A percentile compares a stretch with the other conserved stretches of the same genome.
phyloP scores from a whole-genome alignment of 2,888 invertebrate species.

The Oscheius sp. region DNA sequence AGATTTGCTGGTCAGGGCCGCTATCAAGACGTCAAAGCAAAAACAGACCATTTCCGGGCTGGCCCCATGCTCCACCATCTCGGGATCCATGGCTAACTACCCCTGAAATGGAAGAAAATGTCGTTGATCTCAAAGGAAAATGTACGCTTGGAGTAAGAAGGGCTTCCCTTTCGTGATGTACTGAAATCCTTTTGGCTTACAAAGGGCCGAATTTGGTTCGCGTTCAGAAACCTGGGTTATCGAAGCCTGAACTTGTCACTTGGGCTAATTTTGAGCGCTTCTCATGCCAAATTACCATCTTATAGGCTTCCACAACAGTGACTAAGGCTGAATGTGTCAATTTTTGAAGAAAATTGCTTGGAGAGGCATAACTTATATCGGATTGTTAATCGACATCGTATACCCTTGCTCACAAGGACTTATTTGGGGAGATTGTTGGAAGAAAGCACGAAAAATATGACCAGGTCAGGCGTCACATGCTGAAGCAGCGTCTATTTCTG shows the following conservation, averaged over 20 bases:
- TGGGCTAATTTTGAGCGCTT: too few relatives aligned
- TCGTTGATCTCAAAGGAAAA: background rate
- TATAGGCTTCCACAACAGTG: too few relatives aligned
- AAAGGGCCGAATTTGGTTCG: too few relatives aligned
- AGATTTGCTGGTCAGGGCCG: slow-evolving; percentile 91
- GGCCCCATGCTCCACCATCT: slow-evolving; percentile 76
- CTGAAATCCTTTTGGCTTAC: too few relatives aligned
- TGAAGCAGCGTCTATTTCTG: background rate
- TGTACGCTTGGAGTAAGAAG: background rate
- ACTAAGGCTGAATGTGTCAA: too few relatives aligned
- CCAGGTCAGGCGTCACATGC: slow-evolving; percentile 1
- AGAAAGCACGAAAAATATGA: background rate
- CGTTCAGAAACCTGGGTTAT: too few relatives aligned
- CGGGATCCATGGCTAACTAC: slow-evolving; percentile 25
- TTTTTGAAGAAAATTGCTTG: background rate
- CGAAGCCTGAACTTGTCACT: too few relatives aligned
- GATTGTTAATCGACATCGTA: too few relatives aligned
- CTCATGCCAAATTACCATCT: too few relatives aligned
- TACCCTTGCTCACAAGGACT: too few relatives aligned
- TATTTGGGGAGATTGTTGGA: too few relatives aligned
- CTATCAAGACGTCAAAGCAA: slow-evolving; percentile 97
- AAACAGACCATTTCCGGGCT: slow-evolving; percentile 97
- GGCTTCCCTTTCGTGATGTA: too few relatives aligned
- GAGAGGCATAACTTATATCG: background rate
- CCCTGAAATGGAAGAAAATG: background rate